phyloP scores from a whole-genome alignment of 2,888 invertebrate species.

The Scaptomyza polygonia region DNA sequence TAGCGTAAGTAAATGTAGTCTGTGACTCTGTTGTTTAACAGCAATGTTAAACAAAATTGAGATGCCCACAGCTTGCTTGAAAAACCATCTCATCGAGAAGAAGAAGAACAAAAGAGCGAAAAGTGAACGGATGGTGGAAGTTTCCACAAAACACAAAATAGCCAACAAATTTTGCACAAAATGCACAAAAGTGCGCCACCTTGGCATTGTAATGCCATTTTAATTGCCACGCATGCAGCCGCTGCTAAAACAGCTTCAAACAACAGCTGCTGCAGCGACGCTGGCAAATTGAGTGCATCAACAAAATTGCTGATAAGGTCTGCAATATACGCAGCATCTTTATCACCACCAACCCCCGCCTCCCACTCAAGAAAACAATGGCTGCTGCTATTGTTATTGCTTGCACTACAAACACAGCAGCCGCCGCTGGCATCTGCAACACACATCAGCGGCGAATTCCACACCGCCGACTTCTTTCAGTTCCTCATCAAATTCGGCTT shows the following conservation, averaged over 20 bases:
- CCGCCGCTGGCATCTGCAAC: slow-evolving; percentile 77
- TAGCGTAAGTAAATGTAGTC: neutral
- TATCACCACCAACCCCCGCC: slow-evolving; percentile 16
- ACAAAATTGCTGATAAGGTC: slow-evolving; percentile 45
- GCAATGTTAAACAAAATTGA: slow-evolving; percentile 5
- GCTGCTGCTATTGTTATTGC: slow-evolving; percentile 39
- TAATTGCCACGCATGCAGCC: slow-evolving; percentile 55
- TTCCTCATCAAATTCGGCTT: slow-evolving; percentile 98
- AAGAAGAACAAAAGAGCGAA: slow-evolving; percentile 29
- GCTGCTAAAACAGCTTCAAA: slow-evolving; percentile 1
- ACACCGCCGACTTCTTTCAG: slow-evolving; percentile 91
- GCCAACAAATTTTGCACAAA: slow-evolving; percentile 51
- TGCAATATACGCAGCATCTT: slow-evolving; percentile 47
- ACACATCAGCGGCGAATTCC: slow-evolving; percentile 88
- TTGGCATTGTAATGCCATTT: slow-evolving; percentile 53
- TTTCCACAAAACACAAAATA: slow-evolving; percentile 59
- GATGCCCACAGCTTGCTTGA: slow-evolving; percentile 18
- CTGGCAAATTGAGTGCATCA: slow-evolving; percentile 12
- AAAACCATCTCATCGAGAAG: slow-evolving; percentile 15
- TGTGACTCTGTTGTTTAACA: slow-evolving; percentile 2
- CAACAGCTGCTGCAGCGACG: slow-evolving; percentile 1
- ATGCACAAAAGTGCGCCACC: slow-evolving; percentile 77
- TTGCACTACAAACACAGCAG: slow-evolving; percentile 24
- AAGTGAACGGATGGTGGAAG: slow-evolving; percentile 52
- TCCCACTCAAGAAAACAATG: slow-evolving; percentile 23